phyloP scores from a whole-genome alignment of 2,113 vertebrate genomes.

The Cyprinodon tularosa region DNA sequence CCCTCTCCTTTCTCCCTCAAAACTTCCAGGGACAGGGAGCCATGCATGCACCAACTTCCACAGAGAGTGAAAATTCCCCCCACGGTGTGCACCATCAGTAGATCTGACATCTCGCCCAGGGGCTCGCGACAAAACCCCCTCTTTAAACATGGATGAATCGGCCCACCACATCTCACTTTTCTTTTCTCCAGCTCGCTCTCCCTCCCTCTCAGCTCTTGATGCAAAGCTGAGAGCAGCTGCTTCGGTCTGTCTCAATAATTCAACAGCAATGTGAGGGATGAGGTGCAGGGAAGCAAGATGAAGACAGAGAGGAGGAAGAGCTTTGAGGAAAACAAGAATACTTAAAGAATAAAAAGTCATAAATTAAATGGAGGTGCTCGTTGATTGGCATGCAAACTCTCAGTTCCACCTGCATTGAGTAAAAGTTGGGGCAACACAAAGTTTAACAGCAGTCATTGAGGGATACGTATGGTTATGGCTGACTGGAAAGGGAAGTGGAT shows the following conservation, averaged over 20 bases:
- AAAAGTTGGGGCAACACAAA: neutral
- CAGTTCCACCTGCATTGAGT: neutral
- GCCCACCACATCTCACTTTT: slow-evolving; percentile 50
- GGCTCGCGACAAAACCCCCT: slow-evolving; percentile 73
- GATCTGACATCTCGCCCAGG: slow-evolving; percentile 74
- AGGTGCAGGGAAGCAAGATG: slow-evolving; percentile 38
- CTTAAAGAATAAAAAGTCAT: neutral
- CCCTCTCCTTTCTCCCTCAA: neutral
- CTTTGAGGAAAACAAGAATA: neutral
- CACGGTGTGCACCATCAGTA: slow-evolving; percentile 38
- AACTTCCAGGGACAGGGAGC: neutral
- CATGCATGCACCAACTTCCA: slow-evolving; percentile 27
- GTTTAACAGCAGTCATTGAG: neutral
- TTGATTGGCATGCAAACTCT: slow-evolving; percentile 29
- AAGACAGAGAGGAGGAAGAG: slow-evolving; percentile 17
- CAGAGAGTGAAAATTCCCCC: slow-evolving; percentile 50
- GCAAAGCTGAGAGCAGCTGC: slow-evolving; percentile 71
- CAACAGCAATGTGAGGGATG: slow-evolving; percentile 61
- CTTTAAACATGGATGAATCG: slow-evolving; percentile 81
- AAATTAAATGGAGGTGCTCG: neutral
- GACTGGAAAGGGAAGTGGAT: neutral
- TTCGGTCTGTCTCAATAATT: slow-evolving; percentile 79
- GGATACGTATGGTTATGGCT: neutral
- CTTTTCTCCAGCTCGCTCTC: slow-evolving; percentile 31
- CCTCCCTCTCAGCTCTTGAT: slow-evolving; percentile 48